Percentiles rank a stretch among this genome's conserved stretches.
Evolutionary conservation across 2,113 vertebrate genomes (phyloP).

Genomic region (Sinocyclocheilus grahami): DNA sequence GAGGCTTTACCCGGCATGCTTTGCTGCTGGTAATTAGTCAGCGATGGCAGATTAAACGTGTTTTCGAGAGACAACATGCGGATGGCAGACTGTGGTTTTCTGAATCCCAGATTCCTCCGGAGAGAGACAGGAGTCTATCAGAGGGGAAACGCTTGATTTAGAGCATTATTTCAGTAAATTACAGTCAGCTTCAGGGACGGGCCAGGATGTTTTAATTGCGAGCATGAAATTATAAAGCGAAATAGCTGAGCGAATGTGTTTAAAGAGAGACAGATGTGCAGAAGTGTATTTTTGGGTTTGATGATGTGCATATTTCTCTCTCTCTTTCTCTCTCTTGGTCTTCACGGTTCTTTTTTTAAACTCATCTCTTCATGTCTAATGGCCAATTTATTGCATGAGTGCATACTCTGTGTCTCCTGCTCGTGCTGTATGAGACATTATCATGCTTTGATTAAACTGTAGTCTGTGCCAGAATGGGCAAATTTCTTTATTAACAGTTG

Average conservation of each 20-base stretch:
- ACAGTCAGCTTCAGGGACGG: conserved; percentile 65
- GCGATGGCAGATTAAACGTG: conserved; percentile 73
- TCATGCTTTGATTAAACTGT: conserved; percentile 51
- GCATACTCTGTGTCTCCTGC: conserved; percentile 46
- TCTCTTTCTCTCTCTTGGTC: background rate
- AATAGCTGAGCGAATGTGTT: conserved; percentile 69
- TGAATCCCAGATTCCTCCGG: conserved; percentile 70
- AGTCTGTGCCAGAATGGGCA: conserved; percentile 49
- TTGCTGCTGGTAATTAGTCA: conserved; percentile 76
- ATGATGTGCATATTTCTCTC: conserved; percentile 50
- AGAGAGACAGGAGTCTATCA: conserved; percentile 76
- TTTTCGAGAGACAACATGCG: conserved; percentile 70
- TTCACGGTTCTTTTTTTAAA: conserved; percentile 30
- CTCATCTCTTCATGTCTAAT: conserved; percentile 57
- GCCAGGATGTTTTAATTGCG: conserved; percentile 75
- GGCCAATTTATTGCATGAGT: conserved; percentile 59
- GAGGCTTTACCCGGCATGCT: conserved; percentile 67
- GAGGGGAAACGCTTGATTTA: conserved; percentile 75
- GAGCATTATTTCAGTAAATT: conserved; percentile 76
- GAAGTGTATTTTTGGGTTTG: conserved; percentile 67
- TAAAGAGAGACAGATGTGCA: conserved; percentile 65
- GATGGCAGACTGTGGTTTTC: conserved; percentile 76
- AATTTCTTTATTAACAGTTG: conserved; percentile 48
- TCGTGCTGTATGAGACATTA: conserved; percentile 47
- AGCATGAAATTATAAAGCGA: conserved; percentile 77